Conservation (phyloP, 2,888 invertebrate species). For the Chaitophorus viminalis region DNA sequence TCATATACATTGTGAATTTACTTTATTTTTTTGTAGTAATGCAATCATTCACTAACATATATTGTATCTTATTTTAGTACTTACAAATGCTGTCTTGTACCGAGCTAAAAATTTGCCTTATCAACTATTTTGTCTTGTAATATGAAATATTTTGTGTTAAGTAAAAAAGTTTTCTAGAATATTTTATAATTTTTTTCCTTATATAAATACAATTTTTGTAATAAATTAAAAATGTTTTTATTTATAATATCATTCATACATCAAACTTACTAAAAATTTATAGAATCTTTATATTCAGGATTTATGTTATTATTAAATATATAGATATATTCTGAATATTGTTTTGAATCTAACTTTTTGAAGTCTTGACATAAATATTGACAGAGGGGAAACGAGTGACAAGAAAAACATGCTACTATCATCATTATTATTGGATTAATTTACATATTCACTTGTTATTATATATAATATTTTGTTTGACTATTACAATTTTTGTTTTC, state of each 20-base stretch:
- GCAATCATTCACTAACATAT: constrained; percentile 16
- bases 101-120: not conserved
- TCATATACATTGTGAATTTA: not conserved
- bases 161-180: not conserved
- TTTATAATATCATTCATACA: not conserved
- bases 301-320: no score
- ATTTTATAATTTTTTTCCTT: not conserved
- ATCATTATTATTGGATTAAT: no score
- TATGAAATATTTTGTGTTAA: not conserved
- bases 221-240: not conserved
- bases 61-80: not conserved
- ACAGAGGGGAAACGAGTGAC: no score
- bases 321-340: no score
- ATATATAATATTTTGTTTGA: no score
- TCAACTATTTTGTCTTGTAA: not conserved
- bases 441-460: no score
- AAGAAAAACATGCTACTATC: no score
- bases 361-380: no score
- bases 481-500: no score
- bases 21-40: no score
- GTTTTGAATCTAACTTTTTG: no score
- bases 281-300: no score
- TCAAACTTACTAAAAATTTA: not conserved
- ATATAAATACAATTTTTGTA: not conserved
- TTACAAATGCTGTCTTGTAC: not conserved